Percentiles rank a stretch among this genome's conserved stretches.
Conservation (phyloP, 2,888 invertebrate species). For the Amblyteles armatorius region DNA sequence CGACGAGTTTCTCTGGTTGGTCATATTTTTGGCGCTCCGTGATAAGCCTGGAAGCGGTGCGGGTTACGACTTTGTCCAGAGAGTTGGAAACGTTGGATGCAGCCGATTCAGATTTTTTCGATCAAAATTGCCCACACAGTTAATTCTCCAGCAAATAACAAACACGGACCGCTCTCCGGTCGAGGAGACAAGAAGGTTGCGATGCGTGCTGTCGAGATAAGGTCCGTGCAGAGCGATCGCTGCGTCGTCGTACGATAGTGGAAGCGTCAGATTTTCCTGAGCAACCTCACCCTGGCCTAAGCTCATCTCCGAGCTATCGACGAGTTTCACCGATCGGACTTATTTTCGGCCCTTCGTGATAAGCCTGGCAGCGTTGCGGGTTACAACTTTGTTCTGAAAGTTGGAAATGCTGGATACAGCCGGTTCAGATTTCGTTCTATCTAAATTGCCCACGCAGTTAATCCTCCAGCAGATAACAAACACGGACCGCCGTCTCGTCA, state of each 20-base stretch:
- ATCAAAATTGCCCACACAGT: background rate
- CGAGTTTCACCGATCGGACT: background rate
- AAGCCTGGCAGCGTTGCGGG: background rate
- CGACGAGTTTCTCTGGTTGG: too few relatives aligned
- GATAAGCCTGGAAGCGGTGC: background rate
- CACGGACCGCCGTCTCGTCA: background rate
- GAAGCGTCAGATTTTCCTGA: background rate
- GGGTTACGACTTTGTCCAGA: background rate
- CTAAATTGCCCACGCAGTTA: background rate
- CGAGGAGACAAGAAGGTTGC: background rate
- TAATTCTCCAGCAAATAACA: background rate
- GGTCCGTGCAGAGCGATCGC: background rate
- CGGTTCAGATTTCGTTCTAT: background rate
- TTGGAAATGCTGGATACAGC: background rate
- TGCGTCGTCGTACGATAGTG: background rate
- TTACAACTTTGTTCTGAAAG: background rate
- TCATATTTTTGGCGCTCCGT: background rate
- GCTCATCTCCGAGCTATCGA: background rate
- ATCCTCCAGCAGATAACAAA: slow-evolving; percentile 9
- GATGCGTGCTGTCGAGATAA: background rate
- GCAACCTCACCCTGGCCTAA: background rate
- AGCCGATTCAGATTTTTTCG: background rate
- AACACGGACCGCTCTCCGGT: background rate
- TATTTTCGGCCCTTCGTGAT: background rate
- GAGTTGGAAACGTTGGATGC: background rate